Evolutionary conservation across 1,140 invertebrate species (phyloP).

Genomic region (Tetraneura akinire): DNA sequence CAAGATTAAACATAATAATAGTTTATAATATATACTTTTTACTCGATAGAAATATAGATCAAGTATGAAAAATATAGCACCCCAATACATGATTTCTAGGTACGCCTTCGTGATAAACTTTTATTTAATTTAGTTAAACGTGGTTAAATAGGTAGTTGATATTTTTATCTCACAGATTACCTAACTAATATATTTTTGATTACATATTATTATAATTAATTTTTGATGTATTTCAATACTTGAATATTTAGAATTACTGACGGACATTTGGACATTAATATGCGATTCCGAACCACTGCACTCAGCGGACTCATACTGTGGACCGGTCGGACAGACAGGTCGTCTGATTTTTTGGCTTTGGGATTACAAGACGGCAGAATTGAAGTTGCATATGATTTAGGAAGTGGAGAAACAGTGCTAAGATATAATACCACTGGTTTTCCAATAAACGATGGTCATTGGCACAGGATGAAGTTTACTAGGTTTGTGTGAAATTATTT

Average conservation of each 20-base stretch:
- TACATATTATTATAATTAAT: too few relatives aligned
- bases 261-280: slow-evolving; percentile 78
- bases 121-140: too few relatives aligned
- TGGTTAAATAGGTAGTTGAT: too few relatives aligned
- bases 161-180: too few relatives aligned
- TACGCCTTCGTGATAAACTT: too few relatives aligned
- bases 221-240: not conserved
- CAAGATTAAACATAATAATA: too few relatives aligned
- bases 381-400: slow-evolving; percentile 72
- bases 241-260: slow-evolving; percentile 69
- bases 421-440: slow-evolving; percentile 78
- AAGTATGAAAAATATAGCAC: too few relatives aligned
- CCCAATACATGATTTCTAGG: too few relatives aligned
- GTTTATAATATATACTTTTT: too few relatives aligned
- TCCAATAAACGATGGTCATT: slow-evolving; percentile 81
- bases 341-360: slow-evolving; percentile 74
- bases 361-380: slow-evolving; percentile 78
- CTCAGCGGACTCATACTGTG: slow-evolving; percentile 83
- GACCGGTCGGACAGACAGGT: slow-evolving; percentile 74
- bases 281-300: slow-evolving; percentile 71
- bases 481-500: slow-evolving; percentile 78
- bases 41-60: too few relatives aligned
- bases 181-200: too few relatives aligned
- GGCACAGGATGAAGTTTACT: slow-evolving; percentile 84
- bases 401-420: slow-evolving; percentile 77